Evolutionary conservation across 2,888 invertebrate genomes (phyloP).

Genomic region (Frankliniella intonsa): DNA sequence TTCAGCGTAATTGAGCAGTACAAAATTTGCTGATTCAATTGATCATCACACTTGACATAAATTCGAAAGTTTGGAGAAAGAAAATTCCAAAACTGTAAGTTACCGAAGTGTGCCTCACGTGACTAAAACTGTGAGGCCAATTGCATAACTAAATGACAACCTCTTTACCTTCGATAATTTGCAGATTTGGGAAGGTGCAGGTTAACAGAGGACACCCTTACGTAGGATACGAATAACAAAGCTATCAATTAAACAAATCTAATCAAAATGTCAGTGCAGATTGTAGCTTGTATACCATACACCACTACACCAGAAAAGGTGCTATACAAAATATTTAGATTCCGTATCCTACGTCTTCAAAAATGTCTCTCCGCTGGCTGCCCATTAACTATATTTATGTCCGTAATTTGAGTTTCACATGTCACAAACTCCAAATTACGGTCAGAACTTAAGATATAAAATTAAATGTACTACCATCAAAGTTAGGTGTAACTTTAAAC

Average conservation of each 20-base stretch:
- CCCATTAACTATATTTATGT: neutral
- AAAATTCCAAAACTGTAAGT: too few relatives aligned
- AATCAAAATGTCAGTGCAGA: neutral
- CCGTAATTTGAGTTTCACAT: neutral
- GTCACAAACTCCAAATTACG: neutral
- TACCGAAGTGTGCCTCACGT: too few relatives aligned
- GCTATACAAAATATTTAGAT: neutral
- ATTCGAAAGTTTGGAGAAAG: too few relatives aligned
- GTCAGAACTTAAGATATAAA: neutral
- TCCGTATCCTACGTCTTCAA: neutral
- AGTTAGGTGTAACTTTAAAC: neutral
- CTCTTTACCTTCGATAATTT: neutral
- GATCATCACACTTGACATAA: too few relatives aligned
- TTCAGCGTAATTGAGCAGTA: too few relatives aligned
- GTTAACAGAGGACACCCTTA: neutral
- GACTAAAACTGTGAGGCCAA: too few relatives aligned
- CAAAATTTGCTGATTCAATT: too few relatives aligned
- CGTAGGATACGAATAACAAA: neutral
- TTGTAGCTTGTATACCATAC: neutral
- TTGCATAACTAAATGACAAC: too few relatives aligned
- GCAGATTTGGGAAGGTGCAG: neutral
- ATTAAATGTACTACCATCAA: neutral
- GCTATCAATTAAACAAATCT: neutral
- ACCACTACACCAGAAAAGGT: neutral
- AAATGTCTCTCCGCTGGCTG: slow-evolving; percentile 20